phyloP scores from a whole-genome alignment of 2,797 vertebrate genomes.

The Anomalospiza imberbis region DNA sequence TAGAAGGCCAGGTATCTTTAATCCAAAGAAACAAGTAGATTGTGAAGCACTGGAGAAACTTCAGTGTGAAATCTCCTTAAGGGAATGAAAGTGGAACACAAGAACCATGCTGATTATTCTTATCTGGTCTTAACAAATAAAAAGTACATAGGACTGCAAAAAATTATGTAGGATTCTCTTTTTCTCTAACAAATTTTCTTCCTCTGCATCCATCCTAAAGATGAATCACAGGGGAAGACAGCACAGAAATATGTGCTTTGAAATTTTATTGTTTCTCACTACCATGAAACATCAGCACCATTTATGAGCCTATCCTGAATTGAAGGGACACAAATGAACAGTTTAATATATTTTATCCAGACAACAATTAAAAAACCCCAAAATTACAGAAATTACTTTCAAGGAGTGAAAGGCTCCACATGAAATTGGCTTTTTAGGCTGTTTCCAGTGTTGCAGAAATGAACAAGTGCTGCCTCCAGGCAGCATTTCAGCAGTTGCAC shows the following conservation, averaged over 20 bases:
- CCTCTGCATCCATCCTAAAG: background rate
- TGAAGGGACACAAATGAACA: background rate
- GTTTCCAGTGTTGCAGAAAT: background rate
- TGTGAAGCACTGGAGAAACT: background rate
- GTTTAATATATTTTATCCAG: background rate
- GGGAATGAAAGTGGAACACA: background rate
- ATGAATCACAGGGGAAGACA: background rate
- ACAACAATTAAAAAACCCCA: background rate
- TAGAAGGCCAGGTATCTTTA: fast-evolving
- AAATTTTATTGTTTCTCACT: background rate
- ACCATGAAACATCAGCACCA: background rate
- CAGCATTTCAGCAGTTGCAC: background rate
- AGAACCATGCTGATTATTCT: background rate
- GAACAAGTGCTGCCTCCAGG: background rate
- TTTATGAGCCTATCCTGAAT: background rate
- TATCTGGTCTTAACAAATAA: background rate
- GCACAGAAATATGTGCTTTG: background rate
- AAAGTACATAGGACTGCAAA: background rate
- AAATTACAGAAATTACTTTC: background rate
- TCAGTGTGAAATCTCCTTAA: background rate
- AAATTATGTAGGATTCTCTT: background rate
- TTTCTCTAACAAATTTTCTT: background rate
- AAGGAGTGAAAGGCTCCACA: background rate
- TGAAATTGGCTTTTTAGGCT: background rate
- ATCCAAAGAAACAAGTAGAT: background rate